phyloP scores from a whole-genome alignment of 2,888 invertebrate genomes.

The Eilema depressum region DNA sequence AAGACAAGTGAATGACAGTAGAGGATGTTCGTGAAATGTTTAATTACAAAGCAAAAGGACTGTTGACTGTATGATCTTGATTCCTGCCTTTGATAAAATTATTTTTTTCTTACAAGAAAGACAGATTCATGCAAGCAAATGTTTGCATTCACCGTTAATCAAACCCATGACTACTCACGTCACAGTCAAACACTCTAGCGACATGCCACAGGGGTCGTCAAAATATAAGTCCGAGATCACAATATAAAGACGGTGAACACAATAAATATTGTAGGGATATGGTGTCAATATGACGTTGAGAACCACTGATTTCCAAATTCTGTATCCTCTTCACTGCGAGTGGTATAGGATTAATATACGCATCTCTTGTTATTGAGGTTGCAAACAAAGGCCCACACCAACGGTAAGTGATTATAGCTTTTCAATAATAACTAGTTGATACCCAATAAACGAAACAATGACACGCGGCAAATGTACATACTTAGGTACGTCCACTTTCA shows the following conservation, averaged over 20 bases:
- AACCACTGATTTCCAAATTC: conserved; percentile 5
- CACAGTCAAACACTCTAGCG: no score
- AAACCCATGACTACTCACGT: no score
- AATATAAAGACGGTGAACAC: background rate
- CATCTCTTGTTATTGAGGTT: background rate
- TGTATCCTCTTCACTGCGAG: background rate
- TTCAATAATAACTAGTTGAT: no score
- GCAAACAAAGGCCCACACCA: no score
- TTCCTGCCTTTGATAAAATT: no score
- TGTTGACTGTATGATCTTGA: background rate
- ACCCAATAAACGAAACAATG: no score
- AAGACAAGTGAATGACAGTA: background rate
- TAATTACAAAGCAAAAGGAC: background rate
- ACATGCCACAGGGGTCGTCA: background rate
- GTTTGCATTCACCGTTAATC: no score
- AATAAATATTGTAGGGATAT: background rate
- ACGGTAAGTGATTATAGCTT: no score
- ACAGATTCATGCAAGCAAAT: no score
- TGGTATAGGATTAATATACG: background rate
- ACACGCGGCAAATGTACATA: no score
- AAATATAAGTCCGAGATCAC: background rate
- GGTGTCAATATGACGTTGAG: background rate
- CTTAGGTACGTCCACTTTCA: no score
- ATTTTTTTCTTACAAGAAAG: no score
- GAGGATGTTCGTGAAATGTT: background rate